These are phyloP conservation scores for Shinisaurus crocodilurus DNA, from an alignment of 2,113 vertebrate genomes.

Conservation along the genomic window DNA sequence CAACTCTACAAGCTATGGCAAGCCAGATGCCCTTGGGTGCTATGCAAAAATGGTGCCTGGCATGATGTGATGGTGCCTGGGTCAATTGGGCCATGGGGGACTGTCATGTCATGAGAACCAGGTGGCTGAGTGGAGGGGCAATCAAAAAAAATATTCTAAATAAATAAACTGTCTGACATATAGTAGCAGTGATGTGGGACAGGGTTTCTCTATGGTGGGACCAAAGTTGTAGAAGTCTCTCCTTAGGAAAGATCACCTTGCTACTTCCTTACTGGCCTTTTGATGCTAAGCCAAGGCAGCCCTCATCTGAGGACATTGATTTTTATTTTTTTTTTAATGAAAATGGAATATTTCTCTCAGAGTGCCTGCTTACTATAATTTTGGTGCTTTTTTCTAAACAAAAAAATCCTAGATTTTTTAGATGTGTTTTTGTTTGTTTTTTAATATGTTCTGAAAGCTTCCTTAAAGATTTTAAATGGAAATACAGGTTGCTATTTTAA, in stretches of 20 bases:
- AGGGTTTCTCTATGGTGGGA: background rate
- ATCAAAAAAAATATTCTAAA: too few relatives aligned
- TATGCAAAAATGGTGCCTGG: too few relatives aligned
- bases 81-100: too few relatives aligned
- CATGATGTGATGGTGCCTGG: too few relatives aligned
- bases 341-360: background rate
- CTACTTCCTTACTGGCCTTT: background rate
- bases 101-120: too few relatives aligned
- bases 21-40: too few relatives aligned
- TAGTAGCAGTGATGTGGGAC: too few relatives aligned
- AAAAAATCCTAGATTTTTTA: too few relatives aligned
- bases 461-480: background rate
- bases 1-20: too few relatives aligned
- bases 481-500: too few relatives aligned
- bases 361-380: background rate
- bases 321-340: background rate
- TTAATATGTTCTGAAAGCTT: background rate
- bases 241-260: background rate
- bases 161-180: too few relatives aligned
- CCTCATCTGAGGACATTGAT: background rate
- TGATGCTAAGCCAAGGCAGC: background rate
- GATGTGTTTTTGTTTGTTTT: background rate
- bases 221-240: background rate
- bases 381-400: background rate
- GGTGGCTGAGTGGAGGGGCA: too few relatives aligned